Evolutionary conservation across 1,140 invertebrate genomes (phyloP), one percentile per base, ranked within the genome.

Genomic region (Reticulitermes speratus): DNA sequence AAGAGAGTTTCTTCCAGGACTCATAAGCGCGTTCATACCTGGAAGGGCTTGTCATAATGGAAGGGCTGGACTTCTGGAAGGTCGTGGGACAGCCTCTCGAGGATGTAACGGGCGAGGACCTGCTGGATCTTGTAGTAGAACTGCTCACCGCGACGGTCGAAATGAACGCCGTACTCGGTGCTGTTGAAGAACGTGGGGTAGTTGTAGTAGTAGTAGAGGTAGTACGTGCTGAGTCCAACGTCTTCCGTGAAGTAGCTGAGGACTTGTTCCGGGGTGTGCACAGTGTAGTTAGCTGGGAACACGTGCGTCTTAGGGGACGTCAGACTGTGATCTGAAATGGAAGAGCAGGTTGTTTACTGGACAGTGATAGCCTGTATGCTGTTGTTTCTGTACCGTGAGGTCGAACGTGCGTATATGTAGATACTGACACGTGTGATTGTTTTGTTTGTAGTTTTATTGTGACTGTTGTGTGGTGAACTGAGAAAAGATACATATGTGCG

Each of bases 221-320:
- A 95, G 88, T 94, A 94, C 2, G 93, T 89, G 88, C 96, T 95
- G 30, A 96, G 91, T 86, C 93, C 94, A 85, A 94, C 91, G 90
- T 96, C 96, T 87, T 97, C 94, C 0, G 94, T 94, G 91, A 94
- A 96, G 89, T 96, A 96, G 32, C 92, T 91, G n/a, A 97, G 83
- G 85, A 93, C 90, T 86, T 93, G 92, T 88, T 96, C 94, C 5
- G 91, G 89, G 87, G 93, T 83, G 32, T 25, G 38, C 21, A 82
- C 44, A 65, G 82, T 69, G 86, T 86, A 86, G 86, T 86, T 86
- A 32, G 59, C 38, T 45, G 55, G 75, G 86, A 86, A 84, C 45
- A 52, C n/a, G 86, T 52, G 30, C 45, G 82, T 86, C 86, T 86
- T 32, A 6, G n/a, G 81, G 44, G 52, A 69, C 12, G 83, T 52